Evolutionary conservation across 2,113 vertebrate genomes (phyloP).

Genomic region (Tychaedon coryphoeus): DNA sequence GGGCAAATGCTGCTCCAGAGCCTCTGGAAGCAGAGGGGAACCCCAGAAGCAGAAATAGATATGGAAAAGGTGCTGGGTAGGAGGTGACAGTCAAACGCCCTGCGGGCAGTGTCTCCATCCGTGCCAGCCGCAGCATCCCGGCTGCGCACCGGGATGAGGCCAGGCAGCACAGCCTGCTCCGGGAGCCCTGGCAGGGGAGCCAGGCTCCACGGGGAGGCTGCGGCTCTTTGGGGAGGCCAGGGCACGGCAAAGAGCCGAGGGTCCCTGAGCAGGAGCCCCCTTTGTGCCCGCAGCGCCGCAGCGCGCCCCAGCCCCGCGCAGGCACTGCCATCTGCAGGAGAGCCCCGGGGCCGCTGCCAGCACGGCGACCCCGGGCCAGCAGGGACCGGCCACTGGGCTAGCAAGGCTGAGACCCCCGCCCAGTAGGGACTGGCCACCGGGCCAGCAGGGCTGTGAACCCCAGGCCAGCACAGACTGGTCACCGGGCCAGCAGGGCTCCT

Average conservation of each 20-base stretch:
- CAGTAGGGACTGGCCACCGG: too few species aligned
- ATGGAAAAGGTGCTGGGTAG: rapidly evolving
- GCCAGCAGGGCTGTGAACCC: background rate
- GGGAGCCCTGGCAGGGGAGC: too few species aligned
- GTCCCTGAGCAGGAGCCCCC: background rate
- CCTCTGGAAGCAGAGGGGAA: background rate
- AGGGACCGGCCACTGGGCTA: too few species aligned
- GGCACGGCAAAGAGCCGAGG: rapidly evolving
- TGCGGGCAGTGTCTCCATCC: rapidly evolving
- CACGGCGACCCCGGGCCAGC: rapidly evolving
- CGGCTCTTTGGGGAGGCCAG: rapidly evolving
- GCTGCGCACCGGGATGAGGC: rapidly evolving
- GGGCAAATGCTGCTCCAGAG: background rate
- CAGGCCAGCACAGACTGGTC: too few species aligned
- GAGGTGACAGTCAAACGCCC: rapidly evolving
- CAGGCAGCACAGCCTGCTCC: background rate
- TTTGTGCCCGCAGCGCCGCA: background rate
- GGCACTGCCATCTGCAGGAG: slow-evolving; percentile 48
- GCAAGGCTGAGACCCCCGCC: background rate
- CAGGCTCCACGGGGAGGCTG: too few species aligned
- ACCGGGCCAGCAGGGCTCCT: too few species aligned
- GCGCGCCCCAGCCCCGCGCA: background rate
- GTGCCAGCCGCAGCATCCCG: rapidly evolving
- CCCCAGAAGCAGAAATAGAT: background rate
- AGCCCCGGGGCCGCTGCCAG: background rate